These are phyloP conservation scores for Campoplex nolae DNA, from an alignment of 2,888 invertebrate species.

Conservation along the genomic window DNA sequence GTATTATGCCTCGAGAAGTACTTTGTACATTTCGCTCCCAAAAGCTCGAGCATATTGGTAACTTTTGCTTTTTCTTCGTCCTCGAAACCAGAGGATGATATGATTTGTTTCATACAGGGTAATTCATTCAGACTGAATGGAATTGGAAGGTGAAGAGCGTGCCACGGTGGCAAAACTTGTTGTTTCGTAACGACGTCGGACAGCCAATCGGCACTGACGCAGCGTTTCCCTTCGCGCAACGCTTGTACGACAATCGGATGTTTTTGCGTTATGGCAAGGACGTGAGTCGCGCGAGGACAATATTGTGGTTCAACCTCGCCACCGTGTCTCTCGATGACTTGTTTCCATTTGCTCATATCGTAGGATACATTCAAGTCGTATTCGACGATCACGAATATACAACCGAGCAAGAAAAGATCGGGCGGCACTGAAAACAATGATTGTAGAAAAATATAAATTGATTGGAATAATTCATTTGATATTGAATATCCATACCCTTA, in stretches of 20 bases:
- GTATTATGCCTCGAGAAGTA: conserved; percentile 93
- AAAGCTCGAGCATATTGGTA: conserved; percentile 92
- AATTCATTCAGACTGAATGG: conserved; percentile 89
- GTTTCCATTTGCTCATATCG: conserved; percentile 89
- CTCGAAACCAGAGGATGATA: conserved; percentile 95
- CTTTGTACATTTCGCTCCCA: conserved; percentile 93
- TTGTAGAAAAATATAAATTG: background rate
- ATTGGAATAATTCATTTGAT: no score
- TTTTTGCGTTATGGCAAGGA: conserved; percentile 95
- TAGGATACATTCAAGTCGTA: conserved; percentile 89
- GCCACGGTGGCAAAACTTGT: conserved; percentile 96
- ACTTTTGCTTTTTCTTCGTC: conserved; percentile 93
- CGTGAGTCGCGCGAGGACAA: conserved; percentile 95
- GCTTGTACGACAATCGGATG: conserved; percentile 96
- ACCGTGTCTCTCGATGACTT: conserved; percentile 92
- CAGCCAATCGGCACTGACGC: conserved; percentile 95
- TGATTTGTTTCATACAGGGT: conserved; percentile 91
- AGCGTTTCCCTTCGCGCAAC: conserved; percentile 88
- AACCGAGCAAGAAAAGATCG: conserved; percentile 95
- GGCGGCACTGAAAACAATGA: conserved; percentile 87
- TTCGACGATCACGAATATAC: conserved; percentile 95
- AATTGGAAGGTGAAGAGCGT: conserved; percentile 95
- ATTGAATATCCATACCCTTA: no score
- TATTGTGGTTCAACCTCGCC: conserved; percentile 95
- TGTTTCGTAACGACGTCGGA: conserved; percentile 95